Evolutionary conservation across 2,113 vertebrate species (phyloP).

Genomic region (Dermatemys mawii): DNA sequence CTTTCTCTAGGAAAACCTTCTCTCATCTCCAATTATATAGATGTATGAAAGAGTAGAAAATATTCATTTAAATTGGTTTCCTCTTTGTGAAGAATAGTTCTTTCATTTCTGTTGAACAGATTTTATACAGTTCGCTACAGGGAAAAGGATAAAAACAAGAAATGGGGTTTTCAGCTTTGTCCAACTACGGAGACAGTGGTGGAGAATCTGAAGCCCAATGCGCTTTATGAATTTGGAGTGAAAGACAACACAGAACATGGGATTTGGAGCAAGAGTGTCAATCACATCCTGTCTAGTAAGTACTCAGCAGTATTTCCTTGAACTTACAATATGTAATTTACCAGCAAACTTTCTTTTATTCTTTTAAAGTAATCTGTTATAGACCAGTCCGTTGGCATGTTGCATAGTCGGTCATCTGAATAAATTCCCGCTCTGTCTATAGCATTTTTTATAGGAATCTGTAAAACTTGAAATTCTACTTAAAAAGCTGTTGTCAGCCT

Average conservation of each 20-base stretch:
- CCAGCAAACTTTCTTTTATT: neutral
- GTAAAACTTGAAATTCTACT: neutral
- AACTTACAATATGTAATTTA: neutral
- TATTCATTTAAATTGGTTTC: neutral
- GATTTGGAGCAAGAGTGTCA: slow-evolving; percentile 89
- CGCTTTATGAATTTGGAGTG: slow-evolving; percentile 93
- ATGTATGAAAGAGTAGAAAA: neutral
- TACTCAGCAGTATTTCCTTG: neutral
- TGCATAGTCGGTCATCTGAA: neutral
- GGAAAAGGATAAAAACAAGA: slow-evolving; percentile 90
- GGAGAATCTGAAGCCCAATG: slow-evolving; percentile 91
- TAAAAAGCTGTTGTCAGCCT: neutral
- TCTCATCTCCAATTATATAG: neutral
- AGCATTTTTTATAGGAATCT: neutral
- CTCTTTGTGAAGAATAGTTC: neutral
- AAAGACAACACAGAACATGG: slow-evolving; percentile 86
- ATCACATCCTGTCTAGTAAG: slow-evolving; percentile 86
- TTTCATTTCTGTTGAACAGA: slow-evolving; percentile 69
- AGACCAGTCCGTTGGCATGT: neutral
- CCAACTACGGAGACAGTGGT: slow-evolving; percentile 92
- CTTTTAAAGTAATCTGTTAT: neutral
- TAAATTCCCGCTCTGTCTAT: neutral
- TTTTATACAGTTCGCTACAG: slow-evolving; percentile 95
- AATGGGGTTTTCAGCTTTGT: slow-evolving; percentile 94
- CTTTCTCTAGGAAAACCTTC: neutral